Evolutionary conservation across 2,888 invertebrate genomes (phyloP), one percentile per base, ranked within the genome.

Genomic region (Tromatobia lineatoria): DNA sequence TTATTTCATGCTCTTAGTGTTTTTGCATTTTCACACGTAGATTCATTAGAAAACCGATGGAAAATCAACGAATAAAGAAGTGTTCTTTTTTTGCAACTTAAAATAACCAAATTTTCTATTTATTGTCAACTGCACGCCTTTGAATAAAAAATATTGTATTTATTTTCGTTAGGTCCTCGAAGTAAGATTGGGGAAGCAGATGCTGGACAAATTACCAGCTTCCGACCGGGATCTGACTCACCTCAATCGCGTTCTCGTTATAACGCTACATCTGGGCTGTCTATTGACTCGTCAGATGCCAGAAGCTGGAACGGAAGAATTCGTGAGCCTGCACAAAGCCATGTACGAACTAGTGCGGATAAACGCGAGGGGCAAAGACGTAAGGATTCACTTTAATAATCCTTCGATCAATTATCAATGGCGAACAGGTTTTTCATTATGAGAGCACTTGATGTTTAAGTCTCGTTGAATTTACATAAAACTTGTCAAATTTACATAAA

Each of bases 181-280:
- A 93, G 96, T 97, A 73, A 95, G 96, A 91, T 94, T 96, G 79
- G 96, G 97, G 25, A 95, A 95, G 92, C 94, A 95, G 78, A 95
- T 96, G 91, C 89, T 96, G 75, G 94, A 95, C 29, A 95, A 95
- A 29, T 94, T 95, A 89, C 94, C 96, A 69, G 95, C 95, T 91
- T 95, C 95, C 87, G 96, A 97, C 90, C 94, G 96, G 45, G 98
- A 98, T 92, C 95, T 96, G 87, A 96, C 96, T 0, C 96, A 97
- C 85, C 95, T 98, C 83, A 98, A 98, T 91, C 95, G 98, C 87
- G 97, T 98, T 71, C 95, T 98, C 87, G 96, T 98, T 67, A 98
- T 98, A 90, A 96, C 98, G 1, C 94, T 99, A 88, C 98, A 98
- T 92, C 94, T 98, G 83, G 97, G 97, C 6, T 97, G 97, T 89